Conservation (phyloP, 2,797 vertebrate genomes). For the Harpagifer antarcticus region DNA sequence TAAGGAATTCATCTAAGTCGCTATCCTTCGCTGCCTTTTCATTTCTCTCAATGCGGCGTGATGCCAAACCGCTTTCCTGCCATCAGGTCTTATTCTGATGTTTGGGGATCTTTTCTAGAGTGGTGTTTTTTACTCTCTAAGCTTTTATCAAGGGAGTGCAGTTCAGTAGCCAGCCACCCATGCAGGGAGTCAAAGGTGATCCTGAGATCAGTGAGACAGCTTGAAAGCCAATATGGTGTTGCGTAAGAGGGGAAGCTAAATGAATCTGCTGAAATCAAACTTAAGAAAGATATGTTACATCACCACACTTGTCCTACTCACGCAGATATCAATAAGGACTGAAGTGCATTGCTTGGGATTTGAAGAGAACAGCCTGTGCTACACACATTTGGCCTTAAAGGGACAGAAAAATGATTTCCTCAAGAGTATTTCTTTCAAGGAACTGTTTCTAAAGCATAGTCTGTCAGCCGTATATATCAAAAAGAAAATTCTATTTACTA, state of each 20-base stretch:
- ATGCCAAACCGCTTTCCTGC: slow-evolving; percentile 40
- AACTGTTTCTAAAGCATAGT: slow-evolving; percentile 33
- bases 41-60: slow-evolving; percentile 18
- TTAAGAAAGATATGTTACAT: slow-evolving; percentile 79
- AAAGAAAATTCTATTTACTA: slow-evolving; percentile 33
- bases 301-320: slow-evolving; percentile 66
- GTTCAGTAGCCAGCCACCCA: slow-evolving; percentile 71
- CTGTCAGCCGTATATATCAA: slow-evolving; percentile 40
- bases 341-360: slow-evolving; percentile 59
- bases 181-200: slow-evolving; percentile 78
- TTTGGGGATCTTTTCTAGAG: slow-evolving; percentile 59
- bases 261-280: slow-evolving; percentile 81
- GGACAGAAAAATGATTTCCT: slow-evolving; percentile 60
- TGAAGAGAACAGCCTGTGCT: slow-evolving; percentile 53
- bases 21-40: slow-evolving; percentile 23
- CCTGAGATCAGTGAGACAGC: slow-evolving; percentile 67
- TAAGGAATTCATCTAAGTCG: slow-evolving; percentile 41
- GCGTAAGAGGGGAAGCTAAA: slow-evolving; percentile 80
- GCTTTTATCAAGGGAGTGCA: slow-evolving; percentile 64
- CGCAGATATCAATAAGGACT: slow-evolving; percentile 67
- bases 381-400: slow-evolving; percentile 42
- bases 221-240: slow-evolving; percentile 78
- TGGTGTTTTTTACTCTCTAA: slow-evolving; percentile 58
- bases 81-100: slow-evolving; percentile 54
- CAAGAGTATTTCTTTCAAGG: slow-evolving; percentile 44